Evolutionary conservation across 2,888 invertebrate species (phyloP), one percentile per base, ranked within the genome.

Genomic region (Bruchidius siliquastri): DNA sequence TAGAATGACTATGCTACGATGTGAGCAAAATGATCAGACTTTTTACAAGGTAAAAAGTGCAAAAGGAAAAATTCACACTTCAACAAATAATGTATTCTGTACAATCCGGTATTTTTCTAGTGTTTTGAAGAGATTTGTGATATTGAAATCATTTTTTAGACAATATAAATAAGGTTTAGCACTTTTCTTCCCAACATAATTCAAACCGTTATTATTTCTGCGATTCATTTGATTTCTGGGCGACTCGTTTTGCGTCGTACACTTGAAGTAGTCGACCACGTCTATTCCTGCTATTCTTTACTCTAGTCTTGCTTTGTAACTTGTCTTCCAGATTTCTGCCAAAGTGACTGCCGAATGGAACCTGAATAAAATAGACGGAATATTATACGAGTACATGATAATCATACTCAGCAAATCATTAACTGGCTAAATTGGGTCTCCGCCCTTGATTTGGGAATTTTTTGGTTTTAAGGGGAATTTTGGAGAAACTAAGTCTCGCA

Each of bases 291-390:
- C 6, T 1, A 49, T 49, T 49, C 49, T 49, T 93, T 93, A 95
- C 89, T 95, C 95, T 86, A 96, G 89, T 79, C 95, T 92, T 81
- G 95, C 94, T 88, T 96, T 96, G 90, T 96, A 96, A 87, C 94
- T 95, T 81, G 96, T 96, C 89, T 97, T 97, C 97, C 97, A 97
- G 81, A 97, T 96, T 88, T 97, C 96, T 79, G 96, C 96, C 79
- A 97, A 91, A 88, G 96, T 96, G 49, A 97, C 96, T 30, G 96
- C 96, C 76, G 96, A 96, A 87, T 97, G 96, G 91, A 97, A 97
- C 81, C 97, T 76, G 68, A 4, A 49, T 8, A 49, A 13, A 49
- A 8, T 18, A 4, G 2, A 13, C 6, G 18, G 13, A 49, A 69
- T 22, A 20, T 22, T 10, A 3, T 8, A 69, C 10, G 3, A 18